Evolutionary conservation across 2,113 vertebrate genomes (phyloP).

Genomic region (Lampris incognitus): DNA sequence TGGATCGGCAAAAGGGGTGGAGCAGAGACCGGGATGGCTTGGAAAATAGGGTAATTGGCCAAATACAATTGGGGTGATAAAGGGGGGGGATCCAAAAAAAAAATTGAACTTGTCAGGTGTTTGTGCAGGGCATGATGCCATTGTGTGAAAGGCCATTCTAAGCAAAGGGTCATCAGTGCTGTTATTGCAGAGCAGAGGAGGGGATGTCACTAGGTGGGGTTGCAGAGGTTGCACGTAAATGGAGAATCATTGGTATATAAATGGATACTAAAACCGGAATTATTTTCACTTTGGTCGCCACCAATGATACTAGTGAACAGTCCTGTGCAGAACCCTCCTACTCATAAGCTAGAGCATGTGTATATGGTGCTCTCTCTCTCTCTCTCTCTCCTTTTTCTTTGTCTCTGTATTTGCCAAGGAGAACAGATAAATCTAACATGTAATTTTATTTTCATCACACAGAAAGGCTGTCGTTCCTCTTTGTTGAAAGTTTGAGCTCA

Average conservation of each 20-base stretch:
- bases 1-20: too few relatives aligned
- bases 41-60: too few relatives aligned
- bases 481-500: conserved; percentile 17
- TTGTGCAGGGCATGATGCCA: conserved; percentile 29
- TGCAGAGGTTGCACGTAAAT: background rate
- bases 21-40: too few relatives aligned
- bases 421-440: too few relatives aligned
- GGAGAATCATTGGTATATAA: conserved; percentile 19
- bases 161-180: conserved; percentile 20
- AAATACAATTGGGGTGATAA: too few relatives aligned
- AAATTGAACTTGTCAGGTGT: conserved; percentile 35
- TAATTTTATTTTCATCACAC: conserved; percentile 25
- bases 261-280: conserved; percentile 1
- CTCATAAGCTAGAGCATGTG: background rate
- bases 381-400: background rate
- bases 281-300: conserved; percentile 4
- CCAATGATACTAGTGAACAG: conserved; percentile 23
- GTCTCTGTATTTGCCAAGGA: background rate
- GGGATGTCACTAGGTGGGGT: conserved; percentile 6
- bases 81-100: background rate
- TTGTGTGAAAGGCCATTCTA: conserved; percentile 20
- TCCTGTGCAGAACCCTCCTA: conserved; percentile 29
- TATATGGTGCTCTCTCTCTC: background rate
- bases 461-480: background rate
- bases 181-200: conserved; percentile 13